phyloP scores from a whole-genome alignment of 2,888 invertebrate species.

The Dolichopus griseipennis region DNA sequence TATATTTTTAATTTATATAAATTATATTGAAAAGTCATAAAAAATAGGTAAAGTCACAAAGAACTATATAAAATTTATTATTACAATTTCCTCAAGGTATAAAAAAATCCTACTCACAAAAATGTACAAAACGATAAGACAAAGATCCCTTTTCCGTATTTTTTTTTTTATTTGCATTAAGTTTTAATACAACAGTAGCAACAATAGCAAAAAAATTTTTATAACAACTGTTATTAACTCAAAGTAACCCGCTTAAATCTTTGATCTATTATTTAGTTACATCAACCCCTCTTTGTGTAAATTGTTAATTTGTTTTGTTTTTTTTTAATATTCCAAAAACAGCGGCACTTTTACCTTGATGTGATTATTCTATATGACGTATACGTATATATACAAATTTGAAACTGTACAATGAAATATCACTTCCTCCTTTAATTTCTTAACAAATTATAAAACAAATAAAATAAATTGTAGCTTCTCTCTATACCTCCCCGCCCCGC shows the following conservation, averaged over 20 bases:
- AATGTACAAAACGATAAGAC: neutral
- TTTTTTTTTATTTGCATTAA: too few relatives aligned
- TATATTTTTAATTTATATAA: too few relatives aligned
- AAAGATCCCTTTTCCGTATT: neutral
- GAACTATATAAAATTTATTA: neutral
- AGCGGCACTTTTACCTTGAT: neutral
- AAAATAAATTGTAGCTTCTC: neutral
- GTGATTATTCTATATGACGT: neutral
- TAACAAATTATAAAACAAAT: neutral
- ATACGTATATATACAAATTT: neutral
- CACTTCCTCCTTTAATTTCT: neutral
- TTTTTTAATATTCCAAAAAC: neutral
- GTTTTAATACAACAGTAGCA: too few relatives aligned
- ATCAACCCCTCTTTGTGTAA: neutral
- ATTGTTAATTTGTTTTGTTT: neutral
- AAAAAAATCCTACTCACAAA: neutral
- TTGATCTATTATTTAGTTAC: conserved; percentile 3
- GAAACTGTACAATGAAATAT: neutral
- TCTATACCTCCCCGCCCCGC: neutral
- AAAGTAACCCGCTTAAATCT: conserved; percentile 6
- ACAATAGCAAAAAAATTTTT: too few relatives aligned
- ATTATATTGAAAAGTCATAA: too few relatives aligned
- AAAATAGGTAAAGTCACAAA: neutral
- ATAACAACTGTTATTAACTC: neutral
- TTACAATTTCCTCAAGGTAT: neutral